Evolutionary conservation across 2,113 vertebrate genomes (phyloP), one percentile per base, ranked within the genome.

Genomic region (Zapus hudsonius): DNA sequence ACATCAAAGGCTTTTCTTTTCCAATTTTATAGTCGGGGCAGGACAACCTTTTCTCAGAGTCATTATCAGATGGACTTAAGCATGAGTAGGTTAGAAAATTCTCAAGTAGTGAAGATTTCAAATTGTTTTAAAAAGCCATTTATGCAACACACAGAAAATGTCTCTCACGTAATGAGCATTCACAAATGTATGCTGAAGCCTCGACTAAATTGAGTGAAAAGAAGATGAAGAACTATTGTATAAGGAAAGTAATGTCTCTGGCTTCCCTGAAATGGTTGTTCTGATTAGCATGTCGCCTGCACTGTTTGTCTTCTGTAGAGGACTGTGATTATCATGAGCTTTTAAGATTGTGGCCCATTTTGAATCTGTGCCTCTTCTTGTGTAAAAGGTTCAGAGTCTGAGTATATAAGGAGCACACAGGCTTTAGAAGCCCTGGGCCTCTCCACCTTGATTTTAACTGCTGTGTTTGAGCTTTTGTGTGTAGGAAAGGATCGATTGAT

Each of bases 81-180:
- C 87, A 94, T 94, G 96, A 97, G 84, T 75, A 94, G 88, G 33
- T 95, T 96, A 92, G 70, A 87, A 97, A 96, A n/a, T 81, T 94
- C 89, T 97, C 67, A 96, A 97, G 93, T 94, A 94, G 78, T 90
- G 84, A 96, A 92, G 94, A 95, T 40, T 83, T 97, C 13, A 81
- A 90, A 47, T 94, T 96, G 90, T 93, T 95, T 87, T 80, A 86
- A 94, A 78, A 93, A 82, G 70, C 82, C 66, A 83, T 94, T 96
- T 96, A 93, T 92, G 79, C 72, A 95, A 91, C 74, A 93, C 92
- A 85, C 74, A 93, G 67, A 57, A 93, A 91, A 84, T 89, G 67
- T 70, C 67, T 93, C 93, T 92, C 36, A n/a, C 75, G 92, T 93
- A 94, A 91, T 94, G 93, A 96, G 75, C 44, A 86, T 93, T 86